phyloP scores from a whole-genome alignment of 2,888 invertebrate species.

The Drosophila picticornis region DNA sequence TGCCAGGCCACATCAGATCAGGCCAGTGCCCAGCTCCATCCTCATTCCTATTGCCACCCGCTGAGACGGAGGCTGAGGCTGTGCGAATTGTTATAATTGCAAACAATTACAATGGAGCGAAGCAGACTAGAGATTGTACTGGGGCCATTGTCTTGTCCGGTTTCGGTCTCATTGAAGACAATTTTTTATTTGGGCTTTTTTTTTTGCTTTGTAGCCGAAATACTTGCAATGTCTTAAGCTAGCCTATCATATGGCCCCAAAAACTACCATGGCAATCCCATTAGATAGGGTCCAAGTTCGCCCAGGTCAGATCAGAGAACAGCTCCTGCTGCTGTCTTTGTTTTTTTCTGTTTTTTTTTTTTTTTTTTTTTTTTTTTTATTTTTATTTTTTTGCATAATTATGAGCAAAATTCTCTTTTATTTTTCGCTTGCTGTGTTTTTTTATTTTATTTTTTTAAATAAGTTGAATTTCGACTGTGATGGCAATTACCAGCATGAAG shows the following conservation, averaged over 20 bases:
- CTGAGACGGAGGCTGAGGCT: constrained; percentile 51
- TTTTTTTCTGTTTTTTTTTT: too few species aligned
- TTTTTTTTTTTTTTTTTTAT: too few species aligned
- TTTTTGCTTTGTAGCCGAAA: constrained; percentile 31
- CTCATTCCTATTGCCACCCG: constrained; percentile 65
- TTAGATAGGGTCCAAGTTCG: constrained; percentile 72
- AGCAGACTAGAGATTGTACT: constrained; percentile 32
- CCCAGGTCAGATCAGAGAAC: constrained; percentile 40
- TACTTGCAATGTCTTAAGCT: constrained; percentile 43
- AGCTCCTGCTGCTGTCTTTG: constrained; percentile 51
- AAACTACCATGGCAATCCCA: constrained; percentile 54
- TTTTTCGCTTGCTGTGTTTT: constrained; percentile 29
- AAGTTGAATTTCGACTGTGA: constrained; percentile 51
- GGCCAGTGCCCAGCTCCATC: constrained; percentile 32
- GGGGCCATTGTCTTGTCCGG: constrained; percentile 64
- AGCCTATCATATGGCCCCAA: constrained; percentile 55
- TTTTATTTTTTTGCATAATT: constrained; percentile 66
- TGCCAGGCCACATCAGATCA: constrained; percentile 22
- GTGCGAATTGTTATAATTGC: constrained; percentile 77
- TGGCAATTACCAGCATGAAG: constrained; percentile 78
- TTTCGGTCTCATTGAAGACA: constrained; percentile 47
- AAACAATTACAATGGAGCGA: constrained; percentile 71
- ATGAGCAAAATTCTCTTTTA: constrained; percentile 61
- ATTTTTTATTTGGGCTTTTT: constrained; percentile 24
- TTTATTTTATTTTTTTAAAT: constrained; percentile 26